Evolutionary conservation across 2,797 vertebrate species (phyloP), one percentile per base, ranked within the genome.

Genomic region (Phataginus tricuspis): DNA sequence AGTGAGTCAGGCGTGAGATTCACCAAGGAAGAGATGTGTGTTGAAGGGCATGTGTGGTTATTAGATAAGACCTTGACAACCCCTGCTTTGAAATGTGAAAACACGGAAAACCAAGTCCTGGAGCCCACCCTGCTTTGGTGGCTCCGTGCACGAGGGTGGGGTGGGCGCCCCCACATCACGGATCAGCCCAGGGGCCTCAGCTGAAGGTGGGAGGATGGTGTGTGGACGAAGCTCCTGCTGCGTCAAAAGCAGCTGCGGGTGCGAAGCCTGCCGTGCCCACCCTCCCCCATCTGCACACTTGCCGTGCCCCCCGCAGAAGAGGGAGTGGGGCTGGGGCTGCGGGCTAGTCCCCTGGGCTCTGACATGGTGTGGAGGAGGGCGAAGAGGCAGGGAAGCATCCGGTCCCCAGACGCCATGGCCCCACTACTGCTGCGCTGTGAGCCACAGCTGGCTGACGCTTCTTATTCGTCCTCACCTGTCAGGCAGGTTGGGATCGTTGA

Each of bases 21-120:
- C 21, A 18, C 25, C 5, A 5, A n/a, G 55, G 49, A 57, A 11
- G 1, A 45, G 45, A 45, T 23, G 5, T 27, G 51, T 23, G 2
- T 13, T 7, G 31, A 14, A 4, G 37, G 68, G 11, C 12, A 6
- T 9, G 19, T 34, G 12, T 4, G 8, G 10, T 49, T 14, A 0
- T 15, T 12, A 7, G 80, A 34, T 31, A 37, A 7, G 37, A 13
- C 15, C 29, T 39, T 14, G 21, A 4, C 12, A 8, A 2, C 5
- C 8, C 34, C 61, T 53, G 39, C 7, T 21, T 63, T 21, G 34
- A 27, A 23, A 12, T 7, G 27, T 19, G 27, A 18, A 29, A 39
- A 4, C 16, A 13, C 0, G 1, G 27, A 34, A 71, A 7, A 4
- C 14, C 7, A 31, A 4, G 1, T 23, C 31, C 7, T 34, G 5